Evolutionary conservation across 2,797 vertebrate species (phyloP).

Genomic region (Lerista edwardsae): DNA sequence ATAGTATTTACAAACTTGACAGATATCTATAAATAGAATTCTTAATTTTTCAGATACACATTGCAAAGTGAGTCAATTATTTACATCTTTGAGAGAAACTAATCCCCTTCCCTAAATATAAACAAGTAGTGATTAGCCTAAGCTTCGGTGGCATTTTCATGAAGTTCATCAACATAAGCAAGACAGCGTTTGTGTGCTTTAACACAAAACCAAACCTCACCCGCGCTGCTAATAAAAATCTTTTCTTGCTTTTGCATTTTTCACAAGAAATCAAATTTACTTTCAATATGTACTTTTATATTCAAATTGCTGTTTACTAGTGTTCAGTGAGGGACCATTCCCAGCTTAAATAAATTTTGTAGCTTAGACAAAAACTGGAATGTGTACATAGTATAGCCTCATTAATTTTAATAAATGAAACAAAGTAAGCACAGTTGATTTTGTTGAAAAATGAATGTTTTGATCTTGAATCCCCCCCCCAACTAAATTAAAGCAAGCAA

Average conservation of each 20-base stretch:
- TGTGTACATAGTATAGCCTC: slow-evolving; percentile 48
- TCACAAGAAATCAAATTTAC: slow-evolving; percentile 62
- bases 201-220: slow-evolving; percentile 50
- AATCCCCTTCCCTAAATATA: slow-evolving; percentile 56
- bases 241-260: slow-evolving; percentile 50
- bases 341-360: slow-evolving; percentile 28
- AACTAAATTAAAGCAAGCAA: slow-evolving; percentile 20
- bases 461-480: slow-evolving; percentile 48
- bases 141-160: slow-evolving; percentile 47
- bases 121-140: slow-evolving; percentile 60
- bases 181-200: slow-evolving; percentile 52
- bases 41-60: slow-evolving; percentile 61
- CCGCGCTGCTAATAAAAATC: slow-evolving; percentile 61
- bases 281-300: slow-evolving; percentile 41
- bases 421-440: neutral
- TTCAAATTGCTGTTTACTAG: slow-evolving; percentile 67
- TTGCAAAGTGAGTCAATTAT: slow-evolving; percentile 62
- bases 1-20: slow-evolving; percentile 68
- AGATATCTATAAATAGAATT: slow-evolving; percentile 63
- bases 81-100: slow-evolving; percentile 65
- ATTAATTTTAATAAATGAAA: neutral
- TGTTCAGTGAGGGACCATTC: slow-evolving; percentile 53
- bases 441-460: slow-evolving; percentile 39
- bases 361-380: slow-evolving; percentile 58
- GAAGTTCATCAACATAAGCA: slow-evolving; percentile 55